A percentile compares a stretch with the other conserved stretches of the same genome.
Conservation (phyloP, 2,797 vertebrate species). For the Cetoscarus ocellatus region DNA sequence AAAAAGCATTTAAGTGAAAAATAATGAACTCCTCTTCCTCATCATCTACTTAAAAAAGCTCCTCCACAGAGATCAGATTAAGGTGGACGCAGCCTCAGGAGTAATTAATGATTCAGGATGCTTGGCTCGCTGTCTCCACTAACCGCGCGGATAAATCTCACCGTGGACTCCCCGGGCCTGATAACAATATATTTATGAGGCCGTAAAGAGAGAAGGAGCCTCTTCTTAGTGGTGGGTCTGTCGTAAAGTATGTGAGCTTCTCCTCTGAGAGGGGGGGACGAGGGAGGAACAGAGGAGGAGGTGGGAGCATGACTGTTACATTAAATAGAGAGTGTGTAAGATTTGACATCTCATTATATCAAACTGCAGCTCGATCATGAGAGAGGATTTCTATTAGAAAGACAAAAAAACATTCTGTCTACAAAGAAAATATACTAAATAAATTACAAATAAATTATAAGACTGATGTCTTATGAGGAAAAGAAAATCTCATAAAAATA, state of each 20-base stretch:
- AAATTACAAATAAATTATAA: no score
- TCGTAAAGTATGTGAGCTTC: constrained; percentile 70
- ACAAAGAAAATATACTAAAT: no score
- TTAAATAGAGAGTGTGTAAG: constrained; percentile 60
- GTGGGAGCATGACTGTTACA: constrained; percentile 52
- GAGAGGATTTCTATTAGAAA: constrained; percentile 3
- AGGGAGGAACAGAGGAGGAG: constrained; percentile 39
- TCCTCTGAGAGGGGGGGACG: constrained; percentile 28
- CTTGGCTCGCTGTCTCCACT: constrained; percentile 77
- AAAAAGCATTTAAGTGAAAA: constrained; percentile 77
- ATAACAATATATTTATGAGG: constrained; percentile 88
- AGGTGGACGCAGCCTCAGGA: constrained; percentile 69
- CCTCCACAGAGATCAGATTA: constrained; percentile 66
- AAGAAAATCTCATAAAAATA: no score
- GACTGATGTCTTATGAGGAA: no score
- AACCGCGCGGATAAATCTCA: constrained; percentile 86
- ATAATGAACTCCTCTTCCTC: constrained; percentile 84
- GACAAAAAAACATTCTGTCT: no score
- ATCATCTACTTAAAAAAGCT: constrained; percentile 79
- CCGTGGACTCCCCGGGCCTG: constrained; percentile 71
- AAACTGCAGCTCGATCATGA: constrained; percentile 29
- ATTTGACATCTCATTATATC: constrained; percentile 60
- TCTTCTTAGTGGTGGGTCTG: constrained; percentile 71
- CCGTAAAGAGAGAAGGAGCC: constrained; percentile 75
- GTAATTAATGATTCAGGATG: constrained; percentile 86